These are phyloP conservation scores for Pocillopora meandrina DNA, from an alignment of 92 coral and sea anemone genomes.

Conservation along the genomic window DNA sequence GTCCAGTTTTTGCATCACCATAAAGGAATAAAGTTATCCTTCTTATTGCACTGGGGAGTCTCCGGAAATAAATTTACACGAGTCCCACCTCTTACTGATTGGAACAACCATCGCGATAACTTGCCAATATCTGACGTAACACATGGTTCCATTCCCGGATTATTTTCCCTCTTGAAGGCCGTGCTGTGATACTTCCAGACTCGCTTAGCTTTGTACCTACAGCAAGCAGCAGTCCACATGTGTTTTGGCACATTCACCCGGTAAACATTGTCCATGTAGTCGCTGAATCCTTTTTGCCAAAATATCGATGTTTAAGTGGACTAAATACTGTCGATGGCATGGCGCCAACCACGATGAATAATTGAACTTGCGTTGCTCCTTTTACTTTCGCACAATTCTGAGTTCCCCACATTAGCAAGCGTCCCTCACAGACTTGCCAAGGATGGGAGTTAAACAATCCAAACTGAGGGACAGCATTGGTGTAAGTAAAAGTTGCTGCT, in stretches of 20 bases:
- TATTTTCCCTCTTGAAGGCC: constrained; percentile 7
- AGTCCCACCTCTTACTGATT: neutral
- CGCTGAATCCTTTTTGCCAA: constrained; percentile 53
- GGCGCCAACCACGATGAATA: constrained; percentile 42
- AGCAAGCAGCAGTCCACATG: constrained; percentile 40
- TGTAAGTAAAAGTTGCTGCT: constrained; percentile 29
- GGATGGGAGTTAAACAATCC: constrained; percentile 27
- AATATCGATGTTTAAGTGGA: constrained; percentile 14
- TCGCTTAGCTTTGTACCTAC: constrained; percentile 11
- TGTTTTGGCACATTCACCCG: constrained; percentile 23
- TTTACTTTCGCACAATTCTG: constrained; percentile 7
- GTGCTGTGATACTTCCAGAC: neutral
- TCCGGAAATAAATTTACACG: neutral
- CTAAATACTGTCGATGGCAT: constrained; percentile 40
- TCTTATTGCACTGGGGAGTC: neutral
- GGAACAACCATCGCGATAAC: neutral
- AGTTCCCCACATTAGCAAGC: constrained; percentile 31
- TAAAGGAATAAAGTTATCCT: neutral
- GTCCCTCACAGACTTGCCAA: constrained; percentile 25
- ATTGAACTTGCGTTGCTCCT: constrained; percentile 2
- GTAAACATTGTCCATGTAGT: constrained; percentile 10
- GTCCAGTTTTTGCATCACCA: neutral
- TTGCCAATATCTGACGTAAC: neutral
- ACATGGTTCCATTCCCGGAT: constrained; percentile 20
- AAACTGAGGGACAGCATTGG: constrained; percentile 52